Evolutionary conservation across 2,113 vertebrate species (phyloP).

Genomic region (Blennius ocellaris): DNA sequence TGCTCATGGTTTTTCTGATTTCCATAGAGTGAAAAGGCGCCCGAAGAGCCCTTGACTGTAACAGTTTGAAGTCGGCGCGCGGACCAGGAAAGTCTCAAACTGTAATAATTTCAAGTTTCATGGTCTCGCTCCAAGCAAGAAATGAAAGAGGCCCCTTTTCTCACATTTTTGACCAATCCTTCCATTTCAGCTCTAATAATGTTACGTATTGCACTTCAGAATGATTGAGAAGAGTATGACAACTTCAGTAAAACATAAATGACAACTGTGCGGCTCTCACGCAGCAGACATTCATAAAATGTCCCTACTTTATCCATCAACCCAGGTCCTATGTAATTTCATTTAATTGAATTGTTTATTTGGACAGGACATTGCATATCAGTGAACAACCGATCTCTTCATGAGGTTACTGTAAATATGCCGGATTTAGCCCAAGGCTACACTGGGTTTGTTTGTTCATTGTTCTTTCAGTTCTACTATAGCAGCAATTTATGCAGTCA

Average conservation of each 20-base stretch:
- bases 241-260: slow-evolving; percentile 18
- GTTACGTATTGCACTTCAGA: slow-evolving; percentile 34
- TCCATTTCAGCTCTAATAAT: slow-evolving; percentile 23
- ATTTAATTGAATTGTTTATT: neutral
- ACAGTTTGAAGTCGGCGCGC: slow-evolving; percentile 58
- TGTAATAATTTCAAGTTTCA: slow-evolving; percentile 53
- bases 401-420: too few species aligned
- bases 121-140: slow-evolving; percentile 28
- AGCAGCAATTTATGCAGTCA: neutral
- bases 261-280: slow-evolving; percentile 14
- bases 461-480: neutral
- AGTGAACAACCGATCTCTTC: too few species aligned
- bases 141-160: slow-evolving; percentile 14
- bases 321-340: neutral
- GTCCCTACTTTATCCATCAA: neutral
- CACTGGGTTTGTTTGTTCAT: too few species aligned
- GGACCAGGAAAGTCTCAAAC: slow-evolving; percentile 46
- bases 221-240: slow-evolving; percentile 16
- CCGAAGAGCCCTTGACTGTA: slow-evolving; percentile 65
- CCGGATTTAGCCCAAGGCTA: too few species aligned
- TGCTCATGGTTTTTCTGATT: slow-evolving; percentile 66
- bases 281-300: slow-evolving; percentile 31
- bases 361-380: too few species aligned
- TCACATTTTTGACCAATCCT: slow-evolving; percentile 15
- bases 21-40: slow-evolving; percentile 59